Base-by-base conservation (phyloP, 1,140 invertebrate genomes). In the Tetragnatha versicolor region DNA sequence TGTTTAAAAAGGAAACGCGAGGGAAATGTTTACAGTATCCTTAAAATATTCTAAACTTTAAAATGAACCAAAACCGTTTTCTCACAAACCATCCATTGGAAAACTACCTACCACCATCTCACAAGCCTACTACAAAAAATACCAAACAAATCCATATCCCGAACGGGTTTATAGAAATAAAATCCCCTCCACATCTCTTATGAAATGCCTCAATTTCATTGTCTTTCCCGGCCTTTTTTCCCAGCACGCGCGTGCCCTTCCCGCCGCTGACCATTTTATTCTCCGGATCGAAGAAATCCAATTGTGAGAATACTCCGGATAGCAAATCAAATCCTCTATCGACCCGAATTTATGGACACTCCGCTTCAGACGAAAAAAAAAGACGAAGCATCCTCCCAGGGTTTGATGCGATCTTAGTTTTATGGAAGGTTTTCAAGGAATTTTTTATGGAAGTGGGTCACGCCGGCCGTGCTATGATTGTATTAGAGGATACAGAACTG, bases 301-400 rank as follows among this genome's bases (percentile, higher is more conserved):
- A 73, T 60, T 73, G 69, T 73, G 33, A 73, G 47, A 47, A 42
- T 27, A 45, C 51, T 60, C 22, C 14, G 53, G 25, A 25, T 33
- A 73, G 37, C 69, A 73, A 73, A 73, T 73, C 69, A 73, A 73
- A 73, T 73, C 69, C 47, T 12, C 10, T 22, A 73, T 73, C 51
- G 69, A 73, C 42, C 51, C 53, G 33, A 60, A 60, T 73, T 60
- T 73, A 73, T 60, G 69, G 55, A 70, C 55, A 58, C 55, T 73
- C 27, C 39, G 27, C 31, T 66, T 27, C 25, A 47, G 9, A 39
- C 35, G 14, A 25, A 29, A 22, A 37, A 42, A 39, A 17, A 27
- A n/a, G 42, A 31, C 27, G 22, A 39, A 14, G 60, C n/a, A 63
- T 63, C 60, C 27, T n/a, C n/a, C n/a, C 22, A 60, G 25, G 25